Evolutionary conservation across 2,888 invertebrate species (phyloP), one percentile per base, ranked within the genome.

Genomic region (Aleiodes leptofemur): DNA sequence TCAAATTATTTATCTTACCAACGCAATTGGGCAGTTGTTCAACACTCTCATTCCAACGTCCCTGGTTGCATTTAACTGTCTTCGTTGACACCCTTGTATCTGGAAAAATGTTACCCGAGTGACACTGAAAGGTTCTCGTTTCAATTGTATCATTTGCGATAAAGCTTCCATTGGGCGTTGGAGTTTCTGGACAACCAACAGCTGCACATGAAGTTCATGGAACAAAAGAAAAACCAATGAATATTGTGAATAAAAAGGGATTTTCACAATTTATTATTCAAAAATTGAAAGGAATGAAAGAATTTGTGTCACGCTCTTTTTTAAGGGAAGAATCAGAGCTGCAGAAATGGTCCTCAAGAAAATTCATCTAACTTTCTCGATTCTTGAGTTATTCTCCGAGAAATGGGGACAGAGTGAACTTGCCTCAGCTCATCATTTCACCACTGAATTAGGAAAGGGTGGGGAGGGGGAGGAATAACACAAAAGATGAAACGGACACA

Each of bases 151-250:
- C 92, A 87, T 92, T 93, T 83, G 93, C 92, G 13, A 94, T 86
- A 86, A 94, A 94, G 64, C 94, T 95, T 88, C 93, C 92, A 86
- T 91, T 91, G 83, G 95, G 95, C 84, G 93, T 90, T 83, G 90
- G 83, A 48, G 93, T 90, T 43, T 93, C 92, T 13, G 94, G 91
- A 86, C 95, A 95, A 72, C 94, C 94, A 76, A 94, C 88, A 85
- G 93, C 94, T 94, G 89, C 13, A 55, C n/a, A 29, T 6, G 13
- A 61, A 14, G 23, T 50, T 48, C 43, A 72, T 29, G 4, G 61
- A 31, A 50, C 34, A 72, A 59, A 61, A 69, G 51, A 34, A 76
- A 70, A 16, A 4, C 1, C 16, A 5, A 50, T 56, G 3, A 31
- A 51, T 23, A 29, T 38, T 38, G 64, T 16, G 7, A 69, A 38